Conservation (phyloP, 1,140 invertebrate species). For the Hydropsyche tenuis region DNA sequence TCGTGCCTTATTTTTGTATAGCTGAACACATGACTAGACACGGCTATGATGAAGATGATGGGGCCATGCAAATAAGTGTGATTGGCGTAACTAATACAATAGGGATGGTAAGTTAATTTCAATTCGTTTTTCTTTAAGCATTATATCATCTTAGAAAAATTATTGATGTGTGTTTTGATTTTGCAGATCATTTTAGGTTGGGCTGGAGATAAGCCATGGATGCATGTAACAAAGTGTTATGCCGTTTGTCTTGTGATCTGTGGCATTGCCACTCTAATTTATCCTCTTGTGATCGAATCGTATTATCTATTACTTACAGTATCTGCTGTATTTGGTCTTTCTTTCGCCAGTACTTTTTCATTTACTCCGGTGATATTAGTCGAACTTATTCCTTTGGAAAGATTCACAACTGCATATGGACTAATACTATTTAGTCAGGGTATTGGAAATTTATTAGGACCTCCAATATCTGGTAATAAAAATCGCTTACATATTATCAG, state of each 20-base stretch:
- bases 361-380: constrained; percentile 88
- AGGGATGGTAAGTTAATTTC: constrained; percentile 74
- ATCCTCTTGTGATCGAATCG: constrained; percentile 72
- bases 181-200: constrained; percentile 82
- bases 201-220: constrained; percentile 87
- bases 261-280: constrained; percentile 72
- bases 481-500: not conserved
- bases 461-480: constrained; percentile 68
- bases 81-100: constrained; percentile 89
- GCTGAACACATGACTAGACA: constrained; percentile 73
- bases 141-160: no score
- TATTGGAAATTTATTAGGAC: constrained; percentile 68
- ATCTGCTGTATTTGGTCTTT: constrained; percentile 78
- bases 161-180: no score
- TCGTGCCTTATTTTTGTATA: constrained; percentile 89
- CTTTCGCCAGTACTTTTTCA: constrained; percentile 86
- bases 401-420: constrained; percentile 91
- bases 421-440: constrained; percentile 88
- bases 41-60: constrained; percentile 72
- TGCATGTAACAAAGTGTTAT: constrained; percentile 83
- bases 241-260: constrained; percentile 78
- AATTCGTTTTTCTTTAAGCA: no score
- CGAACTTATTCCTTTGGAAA: constrained; percentile 73
- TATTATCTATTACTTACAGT: constrained; percentile 66
- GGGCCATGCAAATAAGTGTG: constrained; percentile 77